Conservation (phyloP, 2,888 invertebrate genomes). For the Falcaria lacertinaria region DNA sequence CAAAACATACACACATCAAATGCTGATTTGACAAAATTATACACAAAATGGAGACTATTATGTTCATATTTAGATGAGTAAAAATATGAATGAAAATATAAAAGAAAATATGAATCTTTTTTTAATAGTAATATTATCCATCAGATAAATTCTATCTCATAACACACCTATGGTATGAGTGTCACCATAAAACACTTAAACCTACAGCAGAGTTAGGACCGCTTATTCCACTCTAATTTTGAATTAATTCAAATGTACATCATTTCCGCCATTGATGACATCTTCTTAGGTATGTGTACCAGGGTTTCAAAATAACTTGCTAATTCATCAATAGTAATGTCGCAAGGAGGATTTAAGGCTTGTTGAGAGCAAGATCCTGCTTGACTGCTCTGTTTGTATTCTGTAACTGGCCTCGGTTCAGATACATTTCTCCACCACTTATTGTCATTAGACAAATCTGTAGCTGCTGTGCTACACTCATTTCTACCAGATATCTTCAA, state of each 20-base stretch:
- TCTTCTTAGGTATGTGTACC: slow-evolving; percentile 97
- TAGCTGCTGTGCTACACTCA: slow-evolving; percentile 17
- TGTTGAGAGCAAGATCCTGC: slow-evolving; percentile 87
- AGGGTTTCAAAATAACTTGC: slow-evolving; percentile 97
- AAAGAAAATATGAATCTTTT: too few relatives aligned
- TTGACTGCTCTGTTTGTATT: slow-evolving; percentile 42
- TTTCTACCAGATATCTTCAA: slow-evolving; percentile 52
- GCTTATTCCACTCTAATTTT: not conserved
- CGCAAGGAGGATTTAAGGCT: slow-evolving; percentile 85
- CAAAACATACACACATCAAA: too few relatives aligned
- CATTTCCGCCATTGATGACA: slow-evolving; percentile 99
- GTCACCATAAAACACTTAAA: too few relatives aligned
- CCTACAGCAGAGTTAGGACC: not conserved
- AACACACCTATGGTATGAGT: too few relatives aligned
- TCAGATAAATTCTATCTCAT: too few relatives aligned
- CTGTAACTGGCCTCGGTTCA: slow-evolving; percentile 32
- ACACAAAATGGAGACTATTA: too few relatives aligned
- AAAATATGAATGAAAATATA: too few relatives aligned
- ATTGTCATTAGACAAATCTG: slow-evolving; percentile 30
- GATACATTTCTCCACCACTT: slow-evolving; percentile 56
- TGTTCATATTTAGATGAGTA: too few relatives aligned
- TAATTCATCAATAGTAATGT: slow-evolving; percentile 95
- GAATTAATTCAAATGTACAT: slow-evolving; percentile 88
- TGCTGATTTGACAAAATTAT: too few relatives aligned
- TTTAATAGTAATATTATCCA: too few relatives aligned